Conservation (phyloP, 2,888 invertebrate species). For the Cylindroiulus punctatus region DNA sequence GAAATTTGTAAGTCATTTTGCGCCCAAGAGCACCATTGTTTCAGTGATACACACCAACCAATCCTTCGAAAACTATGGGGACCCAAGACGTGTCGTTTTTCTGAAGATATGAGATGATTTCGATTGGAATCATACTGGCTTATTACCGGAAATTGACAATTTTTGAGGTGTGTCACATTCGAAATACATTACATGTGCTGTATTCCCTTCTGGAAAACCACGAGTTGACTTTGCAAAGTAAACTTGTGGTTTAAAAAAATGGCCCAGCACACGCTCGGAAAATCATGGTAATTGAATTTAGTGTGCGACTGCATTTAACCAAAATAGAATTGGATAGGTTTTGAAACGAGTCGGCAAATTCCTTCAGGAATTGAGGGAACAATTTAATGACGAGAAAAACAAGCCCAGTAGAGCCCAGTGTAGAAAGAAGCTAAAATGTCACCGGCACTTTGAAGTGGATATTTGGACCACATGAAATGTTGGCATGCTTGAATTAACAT, state of each 20-base stretch:
- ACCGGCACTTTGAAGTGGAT: not conserved
- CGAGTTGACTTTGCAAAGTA: no score
- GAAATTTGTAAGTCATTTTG: no score
- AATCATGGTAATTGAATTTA: not conserved
- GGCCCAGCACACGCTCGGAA: not conserved
- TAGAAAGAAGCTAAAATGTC: not conserved
- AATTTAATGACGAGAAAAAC: not conserved
- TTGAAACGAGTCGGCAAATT: not conserved
- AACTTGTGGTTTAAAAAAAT: not conserved
- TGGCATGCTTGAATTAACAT: not conserved
- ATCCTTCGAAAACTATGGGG: not conserved
- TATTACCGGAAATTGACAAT: no score
- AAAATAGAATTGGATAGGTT: not conserved
- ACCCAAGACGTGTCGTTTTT: no score
- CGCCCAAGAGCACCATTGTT: no score
- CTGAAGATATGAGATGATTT: no score
- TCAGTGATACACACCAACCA: not conserved
- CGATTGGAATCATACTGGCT: no score
- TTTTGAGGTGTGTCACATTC: no score
- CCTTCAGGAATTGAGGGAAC: not conserved
- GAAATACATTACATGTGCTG: no score
- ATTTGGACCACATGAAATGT: conserved; percentile 1
- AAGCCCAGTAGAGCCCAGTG: not conserved
- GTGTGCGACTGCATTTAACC: not conserved
- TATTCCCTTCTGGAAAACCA: no score